Conservation (phyloP, 2,888 invertebrate genomes). For the Hirudinaria manillensis region DNA sequence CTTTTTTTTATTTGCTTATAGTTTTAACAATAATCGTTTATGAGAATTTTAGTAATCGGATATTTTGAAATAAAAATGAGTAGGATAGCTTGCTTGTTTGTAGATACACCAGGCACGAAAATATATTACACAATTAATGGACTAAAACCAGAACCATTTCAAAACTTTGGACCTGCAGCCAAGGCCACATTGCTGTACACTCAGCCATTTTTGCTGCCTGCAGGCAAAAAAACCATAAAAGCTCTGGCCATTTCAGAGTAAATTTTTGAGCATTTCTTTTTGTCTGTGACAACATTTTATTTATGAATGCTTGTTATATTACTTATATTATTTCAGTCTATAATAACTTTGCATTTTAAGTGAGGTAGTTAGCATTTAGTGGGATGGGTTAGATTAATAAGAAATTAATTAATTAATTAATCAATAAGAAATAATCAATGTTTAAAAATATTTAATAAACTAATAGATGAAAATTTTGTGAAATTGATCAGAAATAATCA, state of each 20-base stretch:
- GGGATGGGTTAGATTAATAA: too few relatives aligned
- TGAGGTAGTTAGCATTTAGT: background rate
- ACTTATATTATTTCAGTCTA: background rate
- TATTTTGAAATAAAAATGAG: background rate
- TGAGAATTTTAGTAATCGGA: background rate
- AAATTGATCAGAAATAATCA: conserved; percentile 35
- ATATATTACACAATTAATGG: conserved; percentile 55
- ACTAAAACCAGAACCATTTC: conserved; percentile 53
- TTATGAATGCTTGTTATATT: background rate
- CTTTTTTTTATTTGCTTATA: background rate
- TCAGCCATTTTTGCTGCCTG: conserved; percentile 52
- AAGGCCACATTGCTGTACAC: conserved; percentile 50
- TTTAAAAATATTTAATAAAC: too few relatives aligned
- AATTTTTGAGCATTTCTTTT: conserved; percentile 28
- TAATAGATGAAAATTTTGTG: background rate
- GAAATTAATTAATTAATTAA: too few relatives aligned
- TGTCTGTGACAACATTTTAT: background rate
- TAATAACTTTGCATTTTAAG: background rate
- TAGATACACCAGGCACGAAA: conserved; percentile 49
- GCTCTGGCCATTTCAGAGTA: conserved; percentile 52
- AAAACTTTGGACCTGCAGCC: conserved; percentile 45
- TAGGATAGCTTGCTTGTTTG: background rate
- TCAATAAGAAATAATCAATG: too few relatives aligned
- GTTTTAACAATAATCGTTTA: background rate
- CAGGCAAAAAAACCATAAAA: conserved; percentile 53